Conservation (phyloP, 2,797 vertebrate species). For the Triplophysa bombifrons region DNA sequence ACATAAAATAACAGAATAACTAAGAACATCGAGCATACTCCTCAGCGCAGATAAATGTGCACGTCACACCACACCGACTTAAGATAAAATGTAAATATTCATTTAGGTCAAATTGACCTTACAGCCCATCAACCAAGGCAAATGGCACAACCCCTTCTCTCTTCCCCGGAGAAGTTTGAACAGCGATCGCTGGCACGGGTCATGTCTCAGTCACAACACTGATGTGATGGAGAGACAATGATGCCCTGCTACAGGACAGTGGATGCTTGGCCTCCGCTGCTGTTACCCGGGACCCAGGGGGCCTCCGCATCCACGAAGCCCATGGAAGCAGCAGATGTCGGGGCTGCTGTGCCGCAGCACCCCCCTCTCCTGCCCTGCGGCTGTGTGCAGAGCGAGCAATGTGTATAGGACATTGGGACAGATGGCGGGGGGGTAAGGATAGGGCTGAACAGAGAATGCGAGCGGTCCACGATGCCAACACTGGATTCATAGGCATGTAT, state of each 20-base stretch:
- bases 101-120: conserved; percentile 64
- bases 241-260: conserved; percentile 37
- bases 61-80: conserved; percentile 42
- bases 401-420: conserved; percentile 57
- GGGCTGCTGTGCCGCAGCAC: conserved; percentile 42
- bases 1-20: neutral
- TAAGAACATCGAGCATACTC: neutral
- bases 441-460: conserved; percentile 37
- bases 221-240: conserved; percentile 49
- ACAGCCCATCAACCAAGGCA: conserved; percentile 54
- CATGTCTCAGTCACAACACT: conserved; percentile 40
- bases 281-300: conserved; percentile 47
- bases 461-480: conserved; percentile 40
- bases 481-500: conserved; percentile 51
- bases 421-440: conserved; percentile 57
- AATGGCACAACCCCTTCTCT: conserved; percentile 49
- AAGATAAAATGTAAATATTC: conserved; percentile 58
- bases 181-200: conserved; percentile 30
- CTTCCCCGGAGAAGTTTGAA: conserved; percentile 35
- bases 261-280: conserved; percentile 42
- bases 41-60: conserved; percentile 28
- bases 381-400: conserved; percentile 54
- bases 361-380: conserved; percentile 54
- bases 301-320: conserved; percentile 47
- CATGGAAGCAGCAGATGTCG: conserved; percentile 60